A percentile compares a stretch with the other conserved stretches of the same genome.
phyloP scores from a whole-genome alignment of 2,113 vertebrate species.

The Forbesichthys papilliferus region DNA sequence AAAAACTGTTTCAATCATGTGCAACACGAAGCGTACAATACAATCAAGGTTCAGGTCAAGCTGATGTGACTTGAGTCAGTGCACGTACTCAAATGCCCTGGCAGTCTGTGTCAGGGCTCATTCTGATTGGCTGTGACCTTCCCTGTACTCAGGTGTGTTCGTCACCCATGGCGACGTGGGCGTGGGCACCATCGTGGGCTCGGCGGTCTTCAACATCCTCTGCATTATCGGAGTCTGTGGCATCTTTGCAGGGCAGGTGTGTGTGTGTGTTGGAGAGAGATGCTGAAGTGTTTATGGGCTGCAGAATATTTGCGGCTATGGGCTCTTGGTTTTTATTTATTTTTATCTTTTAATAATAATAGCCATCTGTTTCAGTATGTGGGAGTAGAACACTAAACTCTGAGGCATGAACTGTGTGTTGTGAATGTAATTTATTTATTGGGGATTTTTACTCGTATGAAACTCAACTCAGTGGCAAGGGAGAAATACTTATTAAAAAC shows the following conservation, averaged over 20 bases:
- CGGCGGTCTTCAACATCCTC: conserved; percentile 96
- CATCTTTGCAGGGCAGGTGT: conserved; percentile 94
- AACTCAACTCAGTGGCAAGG: not conserved
- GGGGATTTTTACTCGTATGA: not conserved
- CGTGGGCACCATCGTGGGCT: conserved; percentile 96
- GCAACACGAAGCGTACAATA: no score
- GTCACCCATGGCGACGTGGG: conserved; percentile 97
- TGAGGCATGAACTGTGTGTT: conserved; percentile 1
- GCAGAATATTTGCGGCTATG: conserved; percentile 30
- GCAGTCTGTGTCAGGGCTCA: conserved; percentile 33
- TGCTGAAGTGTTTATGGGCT: conserved; percentile 34
- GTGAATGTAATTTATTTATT: not conserved
- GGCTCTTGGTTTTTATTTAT: conserved; percentile 1
- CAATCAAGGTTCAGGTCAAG: no score
- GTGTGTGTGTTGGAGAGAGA: conserved; percentile 41
- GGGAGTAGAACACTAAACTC: conserved; percentile 9
- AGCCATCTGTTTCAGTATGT: conserved; percentile 31
- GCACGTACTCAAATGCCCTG: conserved; percentile 12
- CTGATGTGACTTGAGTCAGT: no score
- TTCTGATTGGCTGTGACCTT: conserved; percentile 37
- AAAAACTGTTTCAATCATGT: not conserved
- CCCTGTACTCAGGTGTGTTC: conserved; percentile 85
- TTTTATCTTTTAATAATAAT: conserved; percentile 32
- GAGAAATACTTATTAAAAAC: not conserved
- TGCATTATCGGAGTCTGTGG: conserved; percentile 98